These are phyloP conservation scores for Manacus vitellinus DNA, from an alignment of 2,113 vertebrate species.

Conservation along the genomic window DNA sequence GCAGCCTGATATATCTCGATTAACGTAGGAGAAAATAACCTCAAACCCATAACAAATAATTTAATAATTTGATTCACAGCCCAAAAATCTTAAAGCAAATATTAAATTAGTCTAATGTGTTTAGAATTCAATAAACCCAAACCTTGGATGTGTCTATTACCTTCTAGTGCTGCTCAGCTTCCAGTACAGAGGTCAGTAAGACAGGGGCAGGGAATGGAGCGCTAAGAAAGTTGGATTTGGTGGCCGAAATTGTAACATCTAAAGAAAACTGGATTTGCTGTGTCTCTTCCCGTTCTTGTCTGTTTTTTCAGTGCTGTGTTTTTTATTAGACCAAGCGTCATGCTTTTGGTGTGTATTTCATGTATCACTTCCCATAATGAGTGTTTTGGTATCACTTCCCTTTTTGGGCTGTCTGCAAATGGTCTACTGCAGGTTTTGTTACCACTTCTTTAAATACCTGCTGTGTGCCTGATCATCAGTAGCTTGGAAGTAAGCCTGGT, in stretches of 20 bases:
- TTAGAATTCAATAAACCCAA: not conserved
- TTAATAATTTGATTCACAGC: not conserved
- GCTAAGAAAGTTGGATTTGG: not conserved
- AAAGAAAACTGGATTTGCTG: not conserved
- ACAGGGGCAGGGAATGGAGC: not conserved
- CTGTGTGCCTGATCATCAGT: not conserved
- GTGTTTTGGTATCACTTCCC: not conserved
- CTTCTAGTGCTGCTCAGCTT: not conserved
- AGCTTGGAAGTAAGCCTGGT: not conserved
- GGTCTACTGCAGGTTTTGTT: not conserved
- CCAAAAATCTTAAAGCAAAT: not conserved
- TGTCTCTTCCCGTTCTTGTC: not conserved
- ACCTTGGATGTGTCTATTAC: not conserved
- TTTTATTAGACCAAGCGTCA: not conserved
- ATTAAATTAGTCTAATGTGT: not conserved
- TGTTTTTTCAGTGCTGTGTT: not conserved
- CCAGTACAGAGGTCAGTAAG: not conserved
- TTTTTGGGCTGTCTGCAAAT: not conserved
- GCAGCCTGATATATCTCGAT: not conserved
- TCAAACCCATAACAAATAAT: not conserved
- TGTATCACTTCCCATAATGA: not conserved
- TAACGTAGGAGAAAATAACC: not conserved
- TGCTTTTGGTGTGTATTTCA: not conserved
- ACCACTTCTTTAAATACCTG: not conserved
- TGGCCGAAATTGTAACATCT: not conserved